Percentiles rank a stretch among this genome's conserved stretches.
These are phyloP conservation scores for Andrena minutula DNA, from an alignment of 2,888 invertebrate genomes.

Conservation along the genomic window DNA sequence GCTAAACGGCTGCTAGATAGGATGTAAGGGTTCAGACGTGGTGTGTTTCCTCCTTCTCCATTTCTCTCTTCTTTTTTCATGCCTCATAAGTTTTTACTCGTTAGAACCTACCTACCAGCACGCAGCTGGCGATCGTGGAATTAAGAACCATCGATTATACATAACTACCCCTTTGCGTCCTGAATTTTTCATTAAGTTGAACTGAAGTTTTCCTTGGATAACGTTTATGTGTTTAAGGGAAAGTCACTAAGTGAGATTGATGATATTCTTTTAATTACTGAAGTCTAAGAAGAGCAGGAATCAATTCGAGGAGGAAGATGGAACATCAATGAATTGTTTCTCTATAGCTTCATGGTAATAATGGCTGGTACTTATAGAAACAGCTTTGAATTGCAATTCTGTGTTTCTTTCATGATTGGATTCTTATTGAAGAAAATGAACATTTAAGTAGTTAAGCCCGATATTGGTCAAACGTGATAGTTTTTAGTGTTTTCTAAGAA, in stretches of 20 bases:
- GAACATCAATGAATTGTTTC: neutral
- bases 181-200: slow-evolving; percentile 14
- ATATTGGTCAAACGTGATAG: neutral
- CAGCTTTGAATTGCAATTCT: too few relatives aligned
- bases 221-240: neutral
- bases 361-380: too few relatives aligned
- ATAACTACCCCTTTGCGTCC: slow-evolving; percentile 15
- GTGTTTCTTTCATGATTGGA: neutral
- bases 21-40: slow-evolving; percentile 40
- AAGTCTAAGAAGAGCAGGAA: neutral
- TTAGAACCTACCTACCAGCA: slow-evolving; percentile 42
- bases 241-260: neutral
- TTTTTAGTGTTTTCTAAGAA: neutral
- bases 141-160: slow-evolving; percentile 49
- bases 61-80: neutral
- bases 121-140: slow-evolving; percentile 43
- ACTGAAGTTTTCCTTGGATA: neutral
- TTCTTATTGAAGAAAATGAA: neutral
- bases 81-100: slow-evolving; percentile 31
- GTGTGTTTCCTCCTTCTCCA: neutral
- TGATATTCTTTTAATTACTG: neutral
- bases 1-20: slow-evolving; percentile 55
- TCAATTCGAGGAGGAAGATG: neutral
- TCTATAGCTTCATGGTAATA: neutral
- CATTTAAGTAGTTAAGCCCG: neutral